Conservation (phyloP, 2,888 invertebrate genomes). For the Camptogramma bilineatum region DNA sequence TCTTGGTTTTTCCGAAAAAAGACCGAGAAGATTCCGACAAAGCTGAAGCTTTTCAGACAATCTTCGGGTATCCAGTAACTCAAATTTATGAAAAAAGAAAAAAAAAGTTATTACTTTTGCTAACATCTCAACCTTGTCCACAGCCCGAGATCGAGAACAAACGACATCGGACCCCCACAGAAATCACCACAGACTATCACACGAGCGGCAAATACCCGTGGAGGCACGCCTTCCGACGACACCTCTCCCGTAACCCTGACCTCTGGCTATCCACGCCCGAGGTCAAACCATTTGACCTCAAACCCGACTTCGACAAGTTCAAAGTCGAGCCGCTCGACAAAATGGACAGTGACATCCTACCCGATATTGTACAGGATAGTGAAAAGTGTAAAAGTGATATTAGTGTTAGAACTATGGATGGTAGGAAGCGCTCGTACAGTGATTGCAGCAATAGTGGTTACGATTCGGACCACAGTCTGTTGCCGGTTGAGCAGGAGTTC, state of each 20-base stretch:
- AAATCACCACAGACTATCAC: constrained; percentile 74
- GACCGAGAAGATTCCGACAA: too few relatives aligned
- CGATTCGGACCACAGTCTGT: constrained; percentile 73
- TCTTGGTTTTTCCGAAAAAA: too few relatives aligned
- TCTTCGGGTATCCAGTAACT: neutral
- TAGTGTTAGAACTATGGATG: constrained; percentile 45
- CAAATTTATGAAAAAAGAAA: too few relatives aligned
- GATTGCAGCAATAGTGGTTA: constrained; percentile 71
- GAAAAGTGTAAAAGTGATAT: constrained; percentile 42
- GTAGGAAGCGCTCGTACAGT: constrained; percentile 69
- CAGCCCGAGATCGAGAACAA: constrained; percentile 75
- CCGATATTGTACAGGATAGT: constrained; percentile 53
- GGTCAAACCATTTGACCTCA: constrained; percentile 27
- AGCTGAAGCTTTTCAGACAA: too few relatives aligned
- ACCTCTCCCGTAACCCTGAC: constrained; percentile 63
- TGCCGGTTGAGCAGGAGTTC: constrained; percentile 76
- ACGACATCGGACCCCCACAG: constrained; percentile 72
- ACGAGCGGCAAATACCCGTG: constrained; percentile 74
- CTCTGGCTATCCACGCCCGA: constrained; percentile 58
- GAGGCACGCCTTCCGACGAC: constrained; percentile 73
- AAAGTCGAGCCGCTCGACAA: constrained; percentile 25
- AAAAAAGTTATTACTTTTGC: neutral
- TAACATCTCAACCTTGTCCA: constrained; percentile 1
- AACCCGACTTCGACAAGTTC: constrained; percentile 39
- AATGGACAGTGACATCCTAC: constrained; percentile 35